Evolutionary conservation across 2,113 vertebrate species (phyloP).

Genomic region (Spermophilus dauricus): DNA sequence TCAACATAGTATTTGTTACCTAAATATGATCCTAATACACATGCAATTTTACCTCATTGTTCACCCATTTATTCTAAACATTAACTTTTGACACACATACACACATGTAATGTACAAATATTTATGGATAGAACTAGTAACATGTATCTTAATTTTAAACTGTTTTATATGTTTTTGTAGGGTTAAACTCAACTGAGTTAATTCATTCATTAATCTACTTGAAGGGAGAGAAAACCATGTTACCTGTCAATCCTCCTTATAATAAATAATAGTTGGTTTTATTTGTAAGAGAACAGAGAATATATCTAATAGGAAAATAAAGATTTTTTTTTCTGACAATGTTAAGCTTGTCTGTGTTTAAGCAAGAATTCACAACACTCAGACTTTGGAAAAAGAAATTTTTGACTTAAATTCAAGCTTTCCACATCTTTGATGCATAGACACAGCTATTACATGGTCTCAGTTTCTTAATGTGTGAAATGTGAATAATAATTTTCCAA

Average conservation of each 20-base stretch:
- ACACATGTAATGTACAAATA: not conserved
- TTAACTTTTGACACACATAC: not conserved
- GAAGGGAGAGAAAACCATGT: not conserved
- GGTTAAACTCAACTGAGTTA: not conserved
- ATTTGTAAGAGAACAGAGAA: not conserved
- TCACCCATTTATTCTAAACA: not conserved
- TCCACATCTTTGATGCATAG: not conserved
- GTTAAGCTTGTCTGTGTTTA: not conserved
- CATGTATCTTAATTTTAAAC: not conserved
- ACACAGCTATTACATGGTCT: not conserved
- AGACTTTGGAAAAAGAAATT: not conserved
- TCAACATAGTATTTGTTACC: not conserved
- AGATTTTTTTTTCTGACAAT: not conserved
- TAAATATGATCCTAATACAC: not conserved
- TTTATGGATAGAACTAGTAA: not conserved
- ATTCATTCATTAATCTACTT: not conserved
- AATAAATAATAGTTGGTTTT: not conserved
- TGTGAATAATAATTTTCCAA: not conserved
- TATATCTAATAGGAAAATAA: slow-evolving; percentile 4
- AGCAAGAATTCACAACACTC: not conserved
- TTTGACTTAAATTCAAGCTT: not conserved
- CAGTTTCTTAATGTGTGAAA: not conserved
- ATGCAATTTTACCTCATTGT: not conserved
- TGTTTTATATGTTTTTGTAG: not conserved
- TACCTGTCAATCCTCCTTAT: not conserved